Evolutionary conservation across 2,113 vertebrate species (phyloP), one percentile per base, ranked within the genome.

Genomic region (Elachura formosa): DNA sequence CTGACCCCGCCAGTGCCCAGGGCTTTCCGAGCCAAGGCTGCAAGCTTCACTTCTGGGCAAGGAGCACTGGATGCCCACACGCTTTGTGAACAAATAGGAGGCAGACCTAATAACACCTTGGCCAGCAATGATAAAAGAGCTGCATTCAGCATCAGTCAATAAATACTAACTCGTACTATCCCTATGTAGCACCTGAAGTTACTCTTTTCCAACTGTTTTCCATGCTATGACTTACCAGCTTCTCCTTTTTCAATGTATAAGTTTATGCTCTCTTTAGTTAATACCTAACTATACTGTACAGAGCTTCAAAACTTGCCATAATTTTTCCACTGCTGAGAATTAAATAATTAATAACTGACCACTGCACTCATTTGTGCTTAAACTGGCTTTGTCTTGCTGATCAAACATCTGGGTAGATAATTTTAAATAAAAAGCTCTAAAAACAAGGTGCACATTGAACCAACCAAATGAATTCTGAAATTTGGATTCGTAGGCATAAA

Each of bases 311-410:
- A 94, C 68, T 74, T 80, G 29, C 79, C 73, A 92, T 73, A 91
- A 49, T 61, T n/a, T n/a, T n/a, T n/a, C 84, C 90, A 86, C 90
- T 21, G 11, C 89, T 97, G 92, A 97, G 96, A 97, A 97, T 87
- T 96, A 97, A 97, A 89, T 89, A 93, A 90, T 97, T 96, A 97
- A 97, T 97, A 97, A 98, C 93, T n/a, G 46, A 97, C 63, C 75
- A 85, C 56, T 92, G 63, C 68, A 68, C 83, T 98, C 92, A 96
- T 96, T 94, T 97, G 71, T 93, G 93, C 91, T 97, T 96, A 95
- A 97, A 95, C 89, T 40, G 90, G 52, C 93, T 97, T 95, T 63
- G 59, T 84, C 63, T 92, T 90, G 67, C 68, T 96, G 94, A 96
- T 96, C 94, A 97, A 97, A 97, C 94, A 98, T 97, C 94, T 98